Evolutionary conservation across 1,140 invertebrate species (phyloP).

Genomic region (Oreohelix idahoensis): DNA sequence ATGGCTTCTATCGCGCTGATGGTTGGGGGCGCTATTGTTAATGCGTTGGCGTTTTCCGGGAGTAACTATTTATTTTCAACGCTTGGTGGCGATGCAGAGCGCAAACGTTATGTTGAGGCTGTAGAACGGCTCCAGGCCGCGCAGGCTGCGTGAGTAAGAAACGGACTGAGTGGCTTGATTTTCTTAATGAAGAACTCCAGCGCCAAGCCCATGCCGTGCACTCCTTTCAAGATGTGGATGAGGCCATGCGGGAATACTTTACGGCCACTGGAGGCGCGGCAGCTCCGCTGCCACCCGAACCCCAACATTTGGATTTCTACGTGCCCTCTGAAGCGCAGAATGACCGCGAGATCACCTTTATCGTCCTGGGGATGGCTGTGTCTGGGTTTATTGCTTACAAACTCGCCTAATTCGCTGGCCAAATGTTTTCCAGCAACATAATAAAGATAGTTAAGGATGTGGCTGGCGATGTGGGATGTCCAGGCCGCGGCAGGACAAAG

Average conservation of each 20-base stretch:
- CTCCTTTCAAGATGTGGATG: conserved; percentile 35
- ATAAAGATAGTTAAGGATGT: too few species aligned
- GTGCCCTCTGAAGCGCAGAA: conserved; percentile 31
- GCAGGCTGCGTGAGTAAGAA: conserved; percentile 17
- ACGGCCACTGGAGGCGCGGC: conserved; percentile 7
- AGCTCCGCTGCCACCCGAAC: neutral
- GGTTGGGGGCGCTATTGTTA: neutral
- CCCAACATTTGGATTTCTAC: conserved; percentile 39
- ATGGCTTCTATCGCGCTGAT: neutral
- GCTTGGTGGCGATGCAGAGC: neutral
- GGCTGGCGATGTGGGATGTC: too few species aligned
- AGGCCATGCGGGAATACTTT: conserved; percentile 35
- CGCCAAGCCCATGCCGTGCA: conserved; percentile 30
- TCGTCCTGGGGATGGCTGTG: conserved; percentile 32
- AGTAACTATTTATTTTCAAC: neutral
- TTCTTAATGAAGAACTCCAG: conserved; percentile 35
- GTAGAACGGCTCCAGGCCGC: conserved; percentile 41
- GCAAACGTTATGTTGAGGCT: conserved; percentile 32
- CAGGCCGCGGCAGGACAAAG: too few species aligned
- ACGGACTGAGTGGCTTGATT: conserved; percentile 34
- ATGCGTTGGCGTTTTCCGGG: neutral
- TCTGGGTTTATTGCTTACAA: conserved; percentile 35
- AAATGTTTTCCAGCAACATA: too few species aligned
- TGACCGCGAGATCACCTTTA: conserved; percentile 31
- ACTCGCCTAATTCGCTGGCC: too few species aligned